Evolutionary conservation across 2,113 vertebrate genomes (phyloP), one percentile per base, ranked within the genome.

Genomic region (Gnathonemus echidnorhynchus): DNA sequence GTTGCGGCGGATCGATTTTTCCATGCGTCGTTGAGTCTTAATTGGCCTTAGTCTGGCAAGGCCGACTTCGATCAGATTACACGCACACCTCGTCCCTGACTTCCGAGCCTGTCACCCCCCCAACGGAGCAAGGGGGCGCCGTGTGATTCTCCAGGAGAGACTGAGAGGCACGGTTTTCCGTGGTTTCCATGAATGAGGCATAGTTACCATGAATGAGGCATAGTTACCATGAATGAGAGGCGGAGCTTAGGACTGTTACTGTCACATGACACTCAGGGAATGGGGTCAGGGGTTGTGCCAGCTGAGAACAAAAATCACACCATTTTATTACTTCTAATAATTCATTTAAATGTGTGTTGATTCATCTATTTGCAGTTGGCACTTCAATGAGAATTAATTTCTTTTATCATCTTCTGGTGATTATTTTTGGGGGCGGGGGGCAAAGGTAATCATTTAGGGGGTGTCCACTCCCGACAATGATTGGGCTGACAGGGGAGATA

Each of bases 1-100:
- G 77, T 42, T 77, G 80, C 35, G 35, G 27, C 19, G 1, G 13
- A 8, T 89, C 50, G 24, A 35, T 53, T 58, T 58, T 42, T 21
- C 7, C 86, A 56, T 3, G 7, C 35, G 31, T 53, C 17, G 27
- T 45, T 49, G 88, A 24, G 46, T 77, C 27, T 89, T 84, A 89
- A 56, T 84, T 56, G 89, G 24, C 77, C 49, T 35, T 48, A 93
- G 90, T 91, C 83, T 91, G 83, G 85, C n/a, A 50, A 93, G 90
- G 91, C 91, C 66, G 88, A 88, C 92, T 93, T 93, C 93, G 92
- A 94, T 93, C 15, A 90, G 86, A 90, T 19, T 91, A 91, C 42
- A 87, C 66, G 48, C 88, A 87, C 80, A 86, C 88, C 90, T 91
- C 50, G 91, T 83, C 17, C 80, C 92, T 90, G 90, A 91, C 93